Conservation (phyloP, 2,888 invertebrate species). For the Protophormia terraenovae region DNA sequence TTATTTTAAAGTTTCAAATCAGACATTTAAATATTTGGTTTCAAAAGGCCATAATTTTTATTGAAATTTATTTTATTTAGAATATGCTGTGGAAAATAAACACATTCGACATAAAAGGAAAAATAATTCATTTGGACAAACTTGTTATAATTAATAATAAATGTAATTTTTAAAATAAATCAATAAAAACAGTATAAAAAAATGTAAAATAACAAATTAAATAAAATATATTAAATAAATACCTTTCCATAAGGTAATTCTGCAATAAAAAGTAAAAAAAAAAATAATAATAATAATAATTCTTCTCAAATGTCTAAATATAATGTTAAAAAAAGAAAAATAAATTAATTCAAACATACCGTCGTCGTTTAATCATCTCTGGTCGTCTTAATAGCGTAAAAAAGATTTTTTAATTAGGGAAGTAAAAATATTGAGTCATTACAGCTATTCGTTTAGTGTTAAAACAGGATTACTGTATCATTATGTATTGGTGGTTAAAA, state of each 20-base stretch:
- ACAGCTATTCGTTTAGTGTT: too few species aligned
- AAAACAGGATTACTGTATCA: too few species aligned
- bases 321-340: constrained; percentile 5
- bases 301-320: background rate
- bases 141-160: constrained; percentile 44
- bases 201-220: constrained; percentile 42
- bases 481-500: constrained; percentile 53
- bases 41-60: too few species aligned
- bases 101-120: constrained; percentile 33
- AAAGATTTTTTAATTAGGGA: background rate
- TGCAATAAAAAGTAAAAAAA: constrained; percentile 55
- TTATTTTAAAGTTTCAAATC: too few species aligned
- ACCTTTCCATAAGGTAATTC: constrained; percentile 67
- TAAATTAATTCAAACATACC: constrained; percentile 47
- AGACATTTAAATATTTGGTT: too few species aligned
- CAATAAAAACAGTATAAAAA: constrained; percentile 45
- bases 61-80: too few species aligned
- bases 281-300: constrained; percentile 16
- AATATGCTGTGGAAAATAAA: constrained; percentile 12
- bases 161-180: constrained; percentile 59
- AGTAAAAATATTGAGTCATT: background rate
- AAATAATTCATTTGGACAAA: constrained; percentile 48
- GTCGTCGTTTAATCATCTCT: constrained; percentile 26
- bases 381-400: constrained; percentile 1
- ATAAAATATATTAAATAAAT: constrained; percentile 55